Evolutionary conservation across 1,140 invertebrate species (phyloP), one percentile per base, ranked within the genome.

Genomic region (Brachionus calyciflorus): DNA sequence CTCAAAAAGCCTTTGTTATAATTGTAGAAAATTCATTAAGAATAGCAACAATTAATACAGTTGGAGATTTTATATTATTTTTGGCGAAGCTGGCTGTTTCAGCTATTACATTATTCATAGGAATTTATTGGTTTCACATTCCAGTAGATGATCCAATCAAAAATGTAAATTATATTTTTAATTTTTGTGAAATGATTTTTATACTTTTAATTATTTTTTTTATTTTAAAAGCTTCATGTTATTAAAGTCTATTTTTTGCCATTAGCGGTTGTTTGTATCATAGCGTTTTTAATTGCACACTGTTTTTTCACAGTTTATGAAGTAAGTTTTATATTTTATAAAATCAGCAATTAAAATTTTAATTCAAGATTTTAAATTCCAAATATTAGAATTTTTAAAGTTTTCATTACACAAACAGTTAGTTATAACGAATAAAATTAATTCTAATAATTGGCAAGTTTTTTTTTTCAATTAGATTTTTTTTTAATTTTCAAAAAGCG

Each of bases 281-380:
- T 87, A 82, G 88, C 87, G 1, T 90, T 88, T 80, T 88, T 96
- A 44, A 92, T 96, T 40, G 89, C 92, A 26, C 88, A 89, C 17
- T 87, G 91, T 63, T 98, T 98, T 87, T 98, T 98, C 84, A 89
- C 89, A 78, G 94, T 98, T 0, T 96, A 96, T 83, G 89, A 90
- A 0, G 94, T 95, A 89, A 94, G 93, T n/a, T n/a, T n/a, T n/a
- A n/a, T n/a, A n/a, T n/a, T n/a, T n/a, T n/a, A n/a, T n/a, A n/a
- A n/a, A n/a, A n/a, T n/a, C n/a, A n/a, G n/a, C n/a, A n/a, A n/a
- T n/a, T n/a, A n/a, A n/a, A n/a, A n/a, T n/a, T n/a, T n/a, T n/a
- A n/a, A n/a, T n/a, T n/a, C n/a, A n/a, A n/a, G n/a, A n/a, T n/a
- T n/a, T 9, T 92, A 21, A 55, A 37, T 60, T 37, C 37, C 3